phyloP scores from a whole-genome alignment of 2,113 vertebrate genomes.

The Galemys pyrenaicus region DNA sequence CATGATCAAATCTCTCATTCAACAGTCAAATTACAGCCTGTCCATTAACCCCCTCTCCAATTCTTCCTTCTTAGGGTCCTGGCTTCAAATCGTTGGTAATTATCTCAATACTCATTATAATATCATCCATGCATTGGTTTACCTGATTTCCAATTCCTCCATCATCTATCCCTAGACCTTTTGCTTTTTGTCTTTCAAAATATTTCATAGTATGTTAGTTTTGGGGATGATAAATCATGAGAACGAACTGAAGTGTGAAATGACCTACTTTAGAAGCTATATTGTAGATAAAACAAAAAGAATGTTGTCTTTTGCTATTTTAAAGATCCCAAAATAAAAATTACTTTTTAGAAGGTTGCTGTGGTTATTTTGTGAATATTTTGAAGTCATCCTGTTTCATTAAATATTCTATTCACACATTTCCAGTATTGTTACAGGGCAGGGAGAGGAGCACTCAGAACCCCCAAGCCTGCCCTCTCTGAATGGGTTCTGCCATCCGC shows the following conservation, averaged over 20 bases:
- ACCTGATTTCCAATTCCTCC: neutral
- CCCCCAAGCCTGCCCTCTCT: too few species aligned
- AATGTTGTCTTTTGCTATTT: neutral
- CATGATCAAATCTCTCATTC: neutral
- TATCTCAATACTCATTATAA: neutral
- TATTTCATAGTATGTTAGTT: neutral
- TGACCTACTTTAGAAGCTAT: neutral
- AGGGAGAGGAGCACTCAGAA: too few species aligned
- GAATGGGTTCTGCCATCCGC: too few species aligned
- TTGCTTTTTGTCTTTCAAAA: slow-evolving; percentile 2
- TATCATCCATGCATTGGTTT: neutral
- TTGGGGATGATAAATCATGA: slow-evolving; percentile 9
- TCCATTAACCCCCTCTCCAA: neutral
- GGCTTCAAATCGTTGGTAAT: neutral
- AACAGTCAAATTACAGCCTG: neutral
- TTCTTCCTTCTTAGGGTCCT: neutral
- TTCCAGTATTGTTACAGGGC: too few species aligned
- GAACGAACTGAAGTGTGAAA: slow-evolving; percentile 7
- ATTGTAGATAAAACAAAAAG: neutral
- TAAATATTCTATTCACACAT: neutral
- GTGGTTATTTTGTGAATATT: neutral
- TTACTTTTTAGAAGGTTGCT: neutral
- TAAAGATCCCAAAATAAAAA: neutral
- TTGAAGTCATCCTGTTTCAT: neutral
- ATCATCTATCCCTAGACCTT: neutral